Percentiles rank a stretch among this genome's conserved stretches.
These are phyloP conservation scores for Geococcyx californianus DNA, from an alignment of 2,113 vertebrate genomes.

Conservation along the genomic window DNA sequence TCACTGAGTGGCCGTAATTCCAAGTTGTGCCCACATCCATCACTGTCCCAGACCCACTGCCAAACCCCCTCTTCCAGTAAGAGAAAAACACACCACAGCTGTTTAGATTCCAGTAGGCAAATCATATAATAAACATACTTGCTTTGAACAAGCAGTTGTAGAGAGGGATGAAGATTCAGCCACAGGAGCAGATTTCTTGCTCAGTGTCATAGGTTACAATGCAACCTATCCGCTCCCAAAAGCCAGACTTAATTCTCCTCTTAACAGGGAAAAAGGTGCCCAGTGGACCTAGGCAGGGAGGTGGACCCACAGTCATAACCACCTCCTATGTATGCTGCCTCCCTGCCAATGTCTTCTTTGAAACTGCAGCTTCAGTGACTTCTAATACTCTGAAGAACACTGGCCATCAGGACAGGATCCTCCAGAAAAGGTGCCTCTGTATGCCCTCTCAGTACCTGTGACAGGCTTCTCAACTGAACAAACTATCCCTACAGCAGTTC, in stretches of 20 bases:
- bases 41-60: neutral
- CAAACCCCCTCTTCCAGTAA: neutral
- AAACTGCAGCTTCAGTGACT: neutral
- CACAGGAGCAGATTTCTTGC: neutral
- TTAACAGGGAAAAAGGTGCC: neutral
- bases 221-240: neutral
- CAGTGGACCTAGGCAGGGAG: neutral
- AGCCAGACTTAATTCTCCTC: neutral
- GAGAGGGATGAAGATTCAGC: neutral
- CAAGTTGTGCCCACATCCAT: neutral
- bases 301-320: neutral
- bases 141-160: neutral
- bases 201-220: no score
- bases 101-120: neutral
- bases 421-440: neutral
- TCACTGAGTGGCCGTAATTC: neutral
- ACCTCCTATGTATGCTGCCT: no score
- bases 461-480: neutral
- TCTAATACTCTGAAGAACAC: neutral
- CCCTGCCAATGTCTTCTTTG: neutral
- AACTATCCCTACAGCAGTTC: neutral
- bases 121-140: rapidly evolving
- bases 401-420: neutral
- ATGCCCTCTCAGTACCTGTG: neutral
- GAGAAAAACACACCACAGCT: neutral